Conservation (phyloP, 2,888 invertebrate species). For the Chymomyza amoena region DNA sequence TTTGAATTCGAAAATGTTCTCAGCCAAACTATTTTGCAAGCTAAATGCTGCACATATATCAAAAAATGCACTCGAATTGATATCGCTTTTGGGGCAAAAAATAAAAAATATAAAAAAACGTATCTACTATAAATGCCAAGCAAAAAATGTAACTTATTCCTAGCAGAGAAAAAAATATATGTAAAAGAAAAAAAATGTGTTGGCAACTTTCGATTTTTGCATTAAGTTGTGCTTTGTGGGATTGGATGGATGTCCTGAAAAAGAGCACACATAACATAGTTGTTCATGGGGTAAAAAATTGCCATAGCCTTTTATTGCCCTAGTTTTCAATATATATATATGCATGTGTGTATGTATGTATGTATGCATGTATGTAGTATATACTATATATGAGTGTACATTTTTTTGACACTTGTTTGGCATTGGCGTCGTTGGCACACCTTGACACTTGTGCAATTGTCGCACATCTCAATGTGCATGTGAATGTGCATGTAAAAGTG, state of each 20-base stretch:
- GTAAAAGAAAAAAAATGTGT: background rate
- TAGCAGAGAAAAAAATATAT: background rate
- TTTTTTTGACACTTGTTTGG: background rate
- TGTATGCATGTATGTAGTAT: too few relatives aligned
- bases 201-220: conserved; percentile 6
- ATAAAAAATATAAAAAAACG: background rate
- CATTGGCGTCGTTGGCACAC: conserved; percentile 25
- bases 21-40: conserved; percentile 1
- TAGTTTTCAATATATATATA: conserved; percentile 1
- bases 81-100: background rate
- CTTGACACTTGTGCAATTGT: conserved; percentile 48
- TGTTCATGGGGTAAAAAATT: conserved; percentile 2
- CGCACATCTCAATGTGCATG: conserved; percentile 16
- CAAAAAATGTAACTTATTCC: background rate
- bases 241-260: background rate
- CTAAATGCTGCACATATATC: conserved; percentile 6
- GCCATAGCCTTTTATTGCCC: conserved; percentile 6
- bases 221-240: background rate
- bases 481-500: conserved; percentile 16
- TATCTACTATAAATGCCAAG: background rate
- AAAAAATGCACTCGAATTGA: background rate
- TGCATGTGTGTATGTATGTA: too few relatives aligned
- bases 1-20: background rate
- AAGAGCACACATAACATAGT: background rate
- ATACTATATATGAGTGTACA: background rate